Evolutionary conservation across 2,888 invertebrate species (phyloP).

Genomic region (Crepidodera aurea): DNA sequence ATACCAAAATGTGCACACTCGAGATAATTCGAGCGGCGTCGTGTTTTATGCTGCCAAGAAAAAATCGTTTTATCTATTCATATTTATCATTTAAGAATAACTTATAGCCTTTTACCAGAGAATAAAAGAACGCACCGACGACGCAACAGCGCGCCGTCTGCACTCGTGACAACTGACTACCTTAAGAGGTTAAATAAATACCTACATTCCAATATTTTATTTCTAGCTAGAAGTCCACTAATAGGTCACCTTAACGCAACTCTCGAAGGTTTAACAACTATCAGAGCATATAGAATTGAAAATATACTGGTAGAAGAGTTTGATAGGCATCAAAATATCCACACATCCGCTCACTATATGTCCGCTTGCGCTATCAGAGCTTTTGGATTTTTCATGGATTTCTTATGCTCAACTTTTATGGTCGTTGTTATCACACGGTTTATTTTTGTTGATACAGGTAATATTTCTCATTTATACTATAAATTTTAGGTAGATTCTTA

Average conservation of each 20-base stretch:
- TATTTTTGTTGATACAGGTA: slow-evolving; percentile 45
- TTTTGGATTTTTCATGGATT: slow-evolving; percentile 54
- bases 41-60: too few species aligned
- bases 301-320: slow-evolving; percentile 53
- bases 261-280: slow-evolving; percentile 57
- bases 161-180: too few species aligned
- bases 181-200: too few species aligned
- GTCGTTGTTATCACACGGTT: slow-evolving; percentile 45
- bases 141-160: too few species aligned
- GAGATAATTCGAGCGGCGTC: too few species aligned
- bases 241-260: slow-evolving; percentile 58
- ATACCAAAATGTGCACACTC: too few species aligned
- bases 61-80: too few species aligned
- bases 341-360: slow-evolving; percentile 55
- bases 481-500: neutral
- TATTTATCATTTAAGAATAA: too few species aligned
- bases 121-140: too few species aligned
- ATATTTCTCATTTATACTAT: neutral
- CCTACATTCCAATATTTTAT: too few species aligned
- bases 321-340: slow-evolving; percentile 56
- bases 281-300: slow-evolving; percentile 56
- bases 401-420: slow-evolving; percentile 48
- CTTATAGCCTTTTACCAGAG: too few species aligned
- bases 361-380: slow-evolving; percentile 50
- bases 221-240: slow-evolving; percentile 56